Evolutionary conservation across 2,888 invertebrate species (phyloP).

Genomic region (Tinea pellionella): DNA sequence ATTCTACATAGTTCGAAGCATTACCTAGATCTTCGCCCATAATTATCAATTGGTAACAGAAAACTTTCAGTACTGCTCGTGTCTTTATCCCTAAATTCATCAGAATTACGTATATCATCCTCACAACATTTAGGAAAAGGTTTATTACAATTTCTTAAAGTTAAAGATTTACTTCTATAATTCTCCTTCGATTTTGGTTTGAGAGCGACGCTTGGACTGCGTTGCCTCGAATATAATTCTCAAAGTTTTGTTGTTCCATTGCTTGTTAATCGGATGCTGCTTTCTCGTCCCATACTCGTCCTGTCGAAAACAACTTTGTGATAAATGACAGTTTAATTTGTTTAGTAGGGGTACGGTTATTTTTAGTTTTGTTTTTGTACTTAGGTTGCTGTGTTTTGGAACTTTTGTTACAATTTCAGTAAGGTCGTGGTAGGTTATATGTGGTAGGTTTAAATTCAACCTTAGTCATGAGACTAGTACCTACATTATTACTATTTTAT

Average conservation of each 20-base stretch:
- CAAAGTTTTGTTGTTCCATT: conserved; percentile 61
- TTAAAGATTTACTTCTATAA: conserved; percentile 38
- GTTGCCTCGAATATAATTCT: conserved; percentile 40
- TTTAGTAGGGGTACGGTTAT: not conserved
- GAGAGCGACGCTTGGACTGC: conserved; percentile 26
- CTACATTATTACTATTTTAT: no score
- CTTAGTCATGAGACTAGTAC: no score
- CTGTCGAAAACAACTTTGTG: conserved; percentile 25
- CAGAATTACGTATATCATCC: conserved; percentile 31
- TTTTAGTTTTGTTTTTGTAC: conserved; percentile 7
- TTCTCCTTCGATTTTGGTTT: conserved; percentile 26
- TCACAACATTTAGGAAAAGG: conserved; percentile 60
- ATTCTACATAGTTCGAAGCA: no score
- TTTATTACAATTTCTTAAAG: conserved; percentile 33
- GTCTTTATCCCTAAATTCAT: conserved; percentile 33
- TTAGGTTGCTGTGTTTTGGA: not conserved
- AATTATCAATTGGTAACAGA: conserved; percentile 33
- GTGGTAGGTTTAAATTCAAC: no score
- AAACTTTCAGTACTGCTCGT: conserved; percentile 45
- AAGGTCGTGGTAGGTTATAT: not conserved
- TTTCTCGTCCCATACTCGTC: conserved; percentile 53
- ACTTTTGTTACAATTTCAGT: conserved; percentile 9
- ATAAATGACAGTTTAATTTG: not conserved
- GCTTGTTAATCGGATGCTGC: conserved; percentile 53
- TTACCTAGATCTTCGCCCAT: not conserved